Base-by-base conservation (phyloP, 2,888 invertebrate species). In the Orchestes rusci region DNA sequence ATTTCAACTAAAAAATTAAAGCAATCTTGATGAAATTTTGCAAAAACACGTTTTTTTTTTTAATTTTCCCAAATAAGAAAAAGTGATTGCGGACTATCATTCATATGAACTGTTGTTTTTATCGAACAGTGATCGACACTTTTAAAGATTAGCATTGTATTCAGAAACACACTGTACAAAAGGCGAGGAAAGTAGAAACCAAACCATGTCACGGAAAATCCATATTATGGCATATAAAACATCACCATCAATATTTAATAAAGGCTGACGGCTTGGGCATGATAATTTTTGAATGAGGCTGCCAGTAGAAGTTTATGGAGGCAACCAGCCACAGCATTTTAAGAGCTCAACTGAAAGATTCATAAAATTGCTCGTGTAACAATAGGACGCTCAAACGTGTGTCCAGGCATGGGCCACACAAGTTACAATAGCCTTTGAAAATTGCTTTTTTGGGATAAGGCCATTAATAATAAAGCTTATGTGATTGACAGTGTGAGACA, bases 241-340 rank as follows among this genome's bases (percentile, higher is more conserved):
- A 50, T 50, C 43, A 45, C 15, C 46, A 43, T 50, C 46, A 50
- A 50, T 50, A 50, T 50, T 50, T 50, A 50, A 50, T 50, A 45
- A 50, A 36, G 45, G 23, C 37, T 45, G 50, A 43, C 50, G 50
- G 50, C 46, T 50, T 50, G 30, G 30, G 43, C 29, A 45, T 46
- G 50, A 45, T 50, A 46, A 50, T 50, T 50, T 50, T 50, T 50
- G 50, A 39, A 50, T 50, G 50, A 50, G 50, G 39, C 43, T 50
- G 50, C 50, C 50, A 46, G 50, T 46, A 50, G 46, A 50, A 50
- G 50, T 50, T 50, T 50, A 50, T 50, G 45, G 45, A 43, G 43
- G 50, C 43, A 50, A 45, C 45, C 50, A 50, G 50, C 35, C 43
- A 45, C 40, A 40, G 43, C 43, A 50, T 45, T 49, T 45, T 50